Evolutionary conservation across 2,888 invertebrate species (phyloP), one percentile per base, ranked within the genome.

Genomic region (Agonopterix subpropinquella): DNA sequence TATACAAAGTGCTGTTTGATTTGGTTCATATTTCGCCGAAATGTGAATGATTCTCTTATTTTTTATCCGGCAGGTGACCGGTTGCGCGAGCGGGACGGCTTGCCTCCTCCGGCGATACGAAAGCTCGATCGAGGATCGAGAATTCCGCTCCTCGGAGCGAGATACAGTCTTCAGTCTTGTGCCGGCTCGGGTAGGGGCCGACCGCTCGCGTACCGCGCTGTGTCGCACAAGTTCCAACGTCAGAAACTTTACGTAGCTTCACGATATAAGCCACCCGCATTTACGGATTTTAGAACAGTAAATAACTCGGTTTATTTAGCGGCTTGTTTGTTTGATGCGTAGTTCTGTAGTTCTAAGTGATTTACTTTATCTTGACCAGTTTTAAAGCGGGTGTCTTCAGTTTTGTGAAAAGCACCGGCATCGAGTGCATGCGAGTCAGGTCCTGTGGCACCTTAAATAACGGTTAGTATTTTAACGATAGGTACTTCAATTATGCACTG

Each of bases 361-460:
- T 70, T 57, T 50, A 51, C 54, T 42, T 47, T 59, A 59, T 53
- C 55, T 55, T 54, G 55, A 60, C 55, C 56, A 62, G 65, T 73
- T 73, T 65, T 69, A 51, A 67, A 65, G 58, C 65, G 71, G 62
- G 76, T 75, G 74, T 73, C 65, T 75, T 73, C 61, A 73, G 64
- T 79, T 83, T 83, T 74, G 82, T 84, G 81, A 72, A 82, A 82
- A 83, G 74, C 73, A 75, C 70, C 70, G 65, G 47, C 68, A 68
- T 67, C 66, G 71, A 73, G 80, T 81, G 81, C 73, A 76, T 69
- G 69, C 65, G 68, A 74, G 67, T 64, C 64, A 73, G 11, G 79
- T 85, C 84, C 85, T 82, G 84, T 82, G 83, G 80, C 81, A 82
- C 74, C 77, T 83, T 75, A 72, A 75, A 65, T 73, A 77, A 75